Conservation (phyloP, 2,888 invertebrate genomes). For the Scaptomyza polygonia region DNA sequence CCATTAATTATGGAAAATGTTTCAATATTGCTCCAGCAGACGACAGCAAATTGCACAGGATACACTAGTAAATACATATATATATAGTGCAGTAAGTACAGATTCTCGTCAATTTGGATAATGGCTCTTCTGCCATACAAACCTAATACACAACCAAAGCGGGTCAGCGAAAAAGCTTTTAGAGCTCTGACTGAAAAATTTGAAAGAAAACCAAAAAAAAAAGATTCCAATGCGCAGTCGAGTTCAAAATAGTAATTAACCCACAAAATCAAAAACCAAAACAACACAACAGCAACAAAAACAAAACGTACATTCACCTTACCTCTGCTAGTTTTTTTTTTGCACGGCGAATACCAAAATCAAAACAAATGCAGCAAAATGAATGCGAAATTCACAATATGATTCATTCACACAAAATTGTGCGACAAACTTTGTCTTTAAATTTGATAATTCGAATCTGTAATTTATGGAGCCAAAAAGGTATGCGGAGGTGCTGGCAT, state of each 20-base stretch:
- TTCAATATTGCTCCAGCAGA: slow-evolving; percentile 56
- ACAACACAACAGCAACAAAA: slow-evolving; percentile 16
- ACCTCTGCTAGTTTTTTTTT: slow-evolving; percentile 2
- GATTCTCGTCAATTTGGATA: slow-evolving; percentile 63
- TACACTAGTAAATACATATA: slow-evolving; percentile 5
- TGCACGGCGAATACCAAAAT: slow-evolving; percentile 52
- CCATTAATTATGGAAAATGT: slow-evolving; percentile 72
- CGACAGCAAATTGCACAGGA: slow-evolving; percentile 26
- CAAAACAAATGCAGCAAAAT: slow-evolving; percentile 71
- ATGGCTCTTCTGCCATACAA: slow-evolving; percentile 43
- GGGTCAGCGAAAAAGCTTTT: slow-evolving; percentile 35
- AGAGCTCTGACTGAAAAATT: background rate
- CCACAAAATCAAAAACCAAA: slow-evolving; percentile 46
- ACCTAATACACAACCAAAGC: slow-evolving; percentile 28
- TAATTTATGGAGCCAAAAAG: slow-evolving; percentile 62
- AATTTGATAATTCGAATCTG: slow-evolving; percentile 37
- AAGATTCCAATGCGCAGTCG: slow-evolving; percentile 10
- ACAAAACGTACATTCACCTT: slow-evolving; percentile 57
- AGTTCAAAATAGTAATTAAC: slow-evolving; percentile 64
- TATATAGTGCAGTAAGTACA: slow-evolving; percentile 20
- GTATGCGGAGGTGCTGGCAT: slow-evolving; percentile 49
- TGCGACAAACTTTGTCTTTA: slow-evolving; percentile 29
- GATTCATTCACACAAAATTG: slow-evolving; percentile 61
- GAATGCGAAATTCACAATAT: slow-evolving; percentile 60
- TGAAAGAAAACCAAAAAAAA: background rate